Conservation (phyloP, 2,797 vertebrate species). For the Ambastaia sidthimunki region DNA sequence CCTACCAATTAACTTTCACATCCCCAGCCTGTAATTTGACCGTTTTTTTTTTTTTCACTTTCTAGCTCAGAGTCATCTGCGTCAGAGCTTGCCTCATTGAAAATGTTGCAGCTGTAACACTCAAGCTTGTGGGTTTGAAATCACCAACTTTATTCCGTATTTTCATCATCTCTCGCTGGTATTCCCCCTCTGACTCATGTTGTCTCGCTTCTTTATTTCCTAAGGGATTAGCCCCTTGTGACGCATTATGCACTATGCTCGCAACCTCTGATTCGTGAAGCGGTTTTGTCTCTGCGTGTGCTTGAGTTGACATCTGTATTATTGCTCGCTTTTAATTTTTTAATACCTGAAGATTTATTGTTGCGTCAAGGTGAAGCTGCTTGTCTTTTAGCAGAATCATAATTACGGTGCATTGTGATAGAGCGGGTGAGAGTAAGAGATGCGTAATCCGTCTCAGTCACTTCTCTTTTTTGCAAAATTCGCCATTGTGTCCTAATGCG, state of each 20-base stretch:
- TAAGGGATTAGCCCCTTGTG: constrained; percentile 45
- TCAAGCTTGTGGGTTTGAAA: constrained; percentile 9
- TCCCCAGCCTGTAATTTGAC: constrained; percentile 1
- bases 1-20: neutral
- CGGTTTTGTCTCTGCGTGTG: constrained; percentile 6
- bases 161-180: constrained; percentile 38
- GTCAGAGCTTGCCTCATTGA: constrained; percentile 8
- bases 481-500: constrained; percentile 1
- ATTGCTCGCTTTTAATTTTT: constrained; percentile 12
- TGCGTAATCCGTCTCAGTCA: neutral
- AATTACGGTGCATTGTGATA: constrained; percentile 26
- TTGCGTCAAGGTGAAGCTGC: constrained; percentile 7
- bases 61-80: neutral
- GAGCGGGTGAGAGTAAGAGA: neutral
- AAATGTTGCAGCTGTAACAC: constrained; percentile 9
- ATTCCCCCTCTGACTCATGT: constrained; percentile 55
- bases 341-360: constrained; percentile 18
- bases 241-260: constrained; percentile 29
- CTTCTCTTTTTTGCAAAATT: neutral
- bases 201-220: constrained; percentile 58
- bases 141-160: constrained; percentile 24
- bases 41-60: neutral
- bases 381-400: constrained; percentile 13
- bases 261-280: constrained; percentile 9
- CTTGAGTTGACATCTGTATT: neutral